These are phyloP conservation scores for Drosophila infuscata DNA, from an alignment of 2,888 invertebrate genomes.

Conservation along the genomic window DNA sequence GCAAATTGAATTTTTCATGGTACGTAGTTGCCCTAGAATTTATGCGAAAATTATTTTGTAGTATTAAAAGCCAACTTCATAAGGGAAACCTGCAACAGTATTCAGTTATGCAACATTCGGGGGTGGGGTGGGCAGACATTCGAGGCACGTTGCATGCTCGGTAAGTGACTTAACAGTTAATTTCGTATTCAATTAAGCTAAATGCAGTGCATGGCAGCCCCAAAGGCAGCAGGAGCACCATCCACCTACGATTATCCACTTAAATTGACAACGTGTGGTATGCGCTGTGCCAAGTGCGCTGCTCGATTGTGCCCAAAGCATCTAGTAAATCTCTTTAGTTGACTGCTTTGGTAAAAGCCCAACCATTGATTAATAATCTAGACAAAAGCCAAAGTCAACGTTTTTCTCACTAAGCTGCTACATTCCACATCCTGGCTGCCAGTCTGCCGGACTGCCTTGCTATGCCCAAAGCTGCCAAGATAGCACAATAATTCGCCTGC, in stretches of 20 bases:
- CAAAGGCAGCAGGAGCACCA: not conserved
- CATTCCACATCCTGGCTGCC: not conserved
- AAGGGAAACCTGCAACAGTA: constrained; percentile 32
- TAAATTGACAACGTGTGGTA: constrained; percentile 27
- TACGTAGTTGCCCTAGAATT: constrained; percentile 31
- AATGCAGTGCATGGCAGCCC: constrained; percentile 14
- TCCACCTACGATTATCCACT: constrained; percentile 16
- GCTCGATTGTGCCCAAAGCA: constrained; percentile 29
- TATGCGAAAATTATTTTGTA: constrained; percentile 48
- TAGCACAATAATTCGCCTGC: constrained; percentile 66
- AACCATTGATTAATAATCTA: constrained; percentile 58
- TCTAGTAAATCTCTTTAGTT: constrained; percentile 27
- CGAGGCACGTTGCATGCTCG: constrained; percentile 13
- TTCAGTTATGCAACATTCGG: constrained; percentile 32
- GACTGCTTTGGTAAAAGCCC: constrained; percentile 20
- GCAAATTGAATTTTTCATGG: constrained; percentile 59
- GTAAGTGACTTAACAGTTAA: constrained; percentile 59
- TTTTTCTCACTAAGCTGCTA: constrained; percentile 6
- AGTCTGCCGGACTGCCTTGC: constrained; percentile 7
- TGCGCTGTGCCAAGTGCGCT: not conserved
- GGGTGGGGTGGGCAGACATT: constrained; percentile 6
- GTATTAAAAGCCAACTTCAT: constrained; percentile 41
- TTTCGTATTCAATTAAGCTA: constrained; percentile 64
- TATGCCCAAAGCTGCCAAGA: constrained; percentile 52
- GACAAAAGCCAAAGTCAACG: constrained; percentile 31